Evolutionary conservation across 92 coral and sea anemone species (phyloP), one percentile per base, ranked within the genome.

Genomic region (Phenganax subtilis): DNA sequence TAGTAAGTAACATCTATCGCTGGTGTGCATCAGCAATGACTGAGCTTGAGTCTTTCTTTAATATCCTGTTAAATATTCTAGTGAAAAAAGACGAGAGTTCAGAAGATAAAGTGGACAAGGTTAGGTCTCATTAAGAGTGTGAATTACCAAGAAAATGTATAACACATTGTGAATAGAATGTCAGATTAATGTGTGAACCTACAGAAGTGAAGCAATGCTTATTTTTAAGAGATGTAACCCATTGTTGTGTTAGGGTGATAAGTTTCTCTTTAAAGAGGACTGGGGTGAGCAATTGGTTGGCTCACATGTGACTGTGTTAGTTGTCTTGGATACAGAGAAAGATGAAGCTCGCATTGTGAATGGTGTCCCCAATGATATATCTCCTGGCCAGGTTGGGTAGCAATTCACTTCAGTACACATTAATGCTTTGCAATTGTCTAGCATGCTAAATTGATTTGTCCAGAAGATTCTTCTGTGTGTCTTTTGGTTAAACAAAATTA

Each of bases 271-370:
- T 84, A 90, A 90, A 75, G 94, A 87, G 20, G 91, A 89, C 85
- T 96, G 97, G 97, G 99, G 98, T 0, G 99, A 96, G 55, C 91
- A 83, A 68, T 77, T 96, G 54, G 89, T 80, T 47, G 87, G 90
- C 60, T 85, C 85, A 64, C 63, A 87, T 59, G 78, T 79, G 56
- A 90, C 99, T 51, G 89, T 90, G 0, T 87, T 96, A 54, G 97
- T 75, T 17, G 65, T 90, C 29, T 88, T 88, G 29, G 91, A 92
- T 65, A 63, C 91, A 3, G 63, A 76, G 5, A 86, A 63, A 10
- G 96, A 91, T 12, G 97, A 88, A 54, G 81, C 90, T 47, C 85
- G 54, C 72, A 81, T 88, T n/a, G 52, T 96, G 54, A 90, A 88
- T 30, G 91, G 93, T 57, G 89, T 90, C 0, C 97, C 97, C 27